Percentiles rank a stretch among this genome's conserved stretches.
These are phyloP conservation scores for Aleiodes testaceus DNA, from an alignment of 2,888 invertebrate genomes.

Conservation along the genomic window DNA sequence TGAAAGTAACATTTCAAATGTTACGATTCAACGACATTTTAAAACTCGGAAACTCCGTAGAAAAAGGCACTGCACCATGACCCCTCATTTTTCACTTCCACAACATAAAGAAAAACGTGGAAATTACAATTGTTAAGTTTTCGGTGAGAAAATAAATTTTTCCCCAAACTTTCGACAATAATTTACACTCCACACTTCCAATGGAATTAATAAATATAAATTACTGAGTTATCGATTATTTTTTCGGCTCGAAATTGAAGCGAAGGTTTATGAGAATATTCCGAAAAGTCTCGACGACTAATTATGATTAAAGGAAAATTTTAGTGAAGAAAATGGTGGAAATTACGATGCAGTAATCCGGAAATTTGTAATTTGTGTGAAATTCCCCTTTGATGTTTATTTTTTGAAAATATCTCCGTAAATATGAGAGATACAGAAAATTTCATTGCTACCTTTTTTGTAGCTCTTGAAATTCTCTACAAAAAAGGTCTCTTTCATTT, in stretches of 20 bases:
- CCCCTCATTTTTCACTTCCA: slow-evolving; percentile 6
- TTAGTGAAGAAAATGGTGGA: no score
- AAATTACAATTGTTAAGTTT: slow-evolving; percentile 24
- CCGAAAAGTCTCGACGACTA: no score
- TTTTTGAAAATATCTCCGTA: no score
- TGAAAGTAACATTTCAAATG: slow-evolving; percentile 45
- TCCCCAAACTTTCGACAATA: slow-evolving; percentile 11
- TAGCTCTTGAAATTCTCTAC: no score
- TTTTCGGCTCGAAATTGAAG: background rate
- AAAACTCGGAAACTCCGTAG: slow-evolving; percentile 8
- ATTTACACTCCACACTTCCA: slow-evolving; percentile 13
- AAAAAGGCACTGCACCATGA: background rate
- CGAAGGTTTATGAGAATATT: background rate
- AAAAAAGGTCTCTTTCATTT: no score
- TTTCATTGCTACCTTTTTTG: no score
- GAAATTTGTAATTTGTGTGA: no score
- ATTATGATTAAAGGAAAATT: no score
- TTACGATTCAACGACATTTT: slow-evolving; percentile 28
- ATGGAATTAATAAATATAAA: slow-evolving; percentile 29
- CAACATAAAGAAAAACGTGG: background rate
- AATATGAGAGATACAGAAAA: no score
- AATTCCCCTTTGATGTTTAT: no score
- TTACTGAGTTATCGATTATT: background rate
- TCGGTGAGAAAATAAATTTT: slow-evolving; percentile 5
- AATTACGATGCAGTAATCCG: no score